Evolutionary conservation across 2,888 invertebrate species (phyloP), one percentile per base, ranked within the genome.

Genomic region (Psococerastis gibbosa): DNA sequence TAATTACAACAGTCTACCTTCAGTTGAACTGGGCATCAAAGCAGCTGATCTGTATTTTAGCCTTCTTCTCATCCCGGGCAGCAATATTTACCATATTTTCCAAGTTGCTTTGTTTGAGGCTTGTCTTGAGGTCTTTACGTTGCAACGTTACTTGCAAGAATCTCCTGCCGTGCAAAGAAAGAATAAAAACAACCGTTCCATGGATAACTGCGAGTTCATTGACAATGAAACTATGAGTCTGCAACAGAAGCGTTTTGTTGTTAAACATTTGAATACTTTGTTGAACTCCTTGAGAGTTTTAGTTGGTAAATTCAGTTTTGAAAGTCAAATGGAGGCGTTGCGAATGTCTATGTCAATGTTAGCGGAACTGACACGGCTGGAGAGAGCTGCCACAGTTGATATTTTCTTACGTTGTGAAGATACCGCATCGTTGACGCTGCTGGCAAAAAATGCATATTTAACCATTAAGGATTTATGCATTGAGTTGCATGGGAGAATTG

Each of bases 381-480:
- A 38, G 20, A 15, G 38, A 20, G n/a, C 3, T 38, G 8, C 20
- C 11, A 5, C 38, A 18, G 5, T 38, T 5, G 20, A 38, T 18
- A 22, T 20, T 20, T 38, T 38, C 20, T 18, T 22, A 17, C 15
- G 4, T 4, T 18, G 22, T 18, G 20, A 17, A 18, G 22, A 38
- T 38, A 38, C 17, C 18, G 20, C n/a, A 5, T 38, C 38, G 5
- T 38, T 38, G 15, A 20, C 20, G 22, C 38, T 20, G 5, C 20
- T 38, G 9, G 17, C 38, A 38, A 38, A 20, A 18, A 38, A 38
- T 38, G 38, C 38, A 5, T 38, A 38, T 11, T 5, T 38, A 18
- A 38, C 20, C 5, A 38, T 38, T 16, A 38, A 38, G 20, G 20
- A 17, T 17, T 20, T 38, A 20, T 38, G 38, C 11, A 13, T 22